phyloP scores from a whole-genome alignment of 2,888 invertebrate species.

The Sepioteuthis lessoniana region DNA sequence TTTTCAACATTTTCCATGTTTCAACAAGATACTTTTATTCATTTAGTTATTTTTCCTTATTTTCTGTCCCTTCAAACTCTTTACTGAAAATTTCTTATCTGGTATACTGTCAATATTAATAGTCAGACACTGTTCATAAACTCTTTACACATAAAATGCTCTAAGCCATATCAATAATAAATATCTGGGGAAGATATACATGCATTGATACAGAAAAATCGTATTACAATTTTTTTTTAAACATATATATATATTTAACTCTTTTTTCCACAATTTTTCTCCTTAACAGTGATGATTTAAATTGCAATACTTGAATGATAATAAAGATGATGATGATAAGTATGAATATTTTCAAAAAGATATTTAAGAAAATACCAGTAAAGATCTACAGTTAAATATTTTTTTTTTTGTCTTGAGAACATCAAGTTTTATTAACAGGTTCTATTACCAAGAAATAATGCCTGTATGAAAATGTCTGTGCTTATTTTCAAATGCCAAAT shows the following conservation, averaged over 20 bases:
- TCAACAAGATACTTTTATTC: background rate
- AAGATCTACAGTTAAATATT: too few relatives aligned
- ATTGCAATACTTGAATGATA: background rate
- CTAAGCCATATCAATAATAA: background rate
- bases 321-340: background rate
- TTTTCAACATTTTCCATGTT: background rate
- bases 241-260: too few relatives aligned
- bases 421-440: too few relatives aligned
- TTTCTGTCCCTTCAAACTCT: background rate
- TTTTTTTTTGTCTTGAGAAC: too few relatives aligned
- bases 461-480: too few relatives aligned
- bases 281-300: background rate
- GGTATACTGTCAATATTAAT: background rate
- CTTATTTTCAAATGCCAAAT: too few relatives aligned
- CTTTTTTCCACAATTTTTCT: too few relatives aligned
- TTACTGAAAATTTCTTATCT: background rate
- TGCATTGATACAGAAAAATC: background rate
- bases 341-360: too few relatives aligned
- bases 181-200: background rate
- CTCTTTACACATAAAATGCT: background rate
- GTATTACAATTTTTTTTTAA: background rate
- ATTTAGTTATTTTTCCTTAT: background rate
- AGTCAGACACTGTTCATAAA: constrained; percentile 17
- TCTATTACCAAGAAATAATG: too few relatives aligned
- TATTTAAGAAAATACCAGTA: too few relatives aligned